These are phyloP conservation scores for Drosophila multiciliata DNA, from an alignment of 2,888 invertebrate genomes.

Conservation along the genomic window DNA sequence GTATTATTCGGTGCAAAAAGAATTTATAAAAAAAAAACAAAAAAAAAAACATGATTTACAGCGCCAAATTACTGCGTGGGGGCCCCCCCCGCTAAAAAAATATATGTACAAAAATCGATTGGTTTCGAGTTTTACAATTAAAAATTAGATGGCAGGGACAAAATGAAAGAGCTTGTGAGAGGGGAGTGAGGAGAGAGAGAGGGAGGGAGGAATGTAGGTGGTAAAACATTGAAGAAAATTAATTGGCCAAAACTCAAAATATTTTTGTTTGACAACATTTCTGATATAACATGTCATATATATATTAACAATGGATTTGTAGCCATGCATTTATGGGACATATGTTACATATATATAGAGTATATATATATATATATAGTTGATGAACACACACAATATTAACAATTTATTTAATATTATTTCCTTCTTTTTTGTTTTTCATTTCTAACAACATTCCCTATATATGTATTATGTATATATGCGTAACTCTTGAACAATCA, in stretches of 20 bases:
- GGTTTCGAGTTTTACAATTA: slow-evolving; percentile 21
- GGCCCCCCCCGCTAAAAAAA: slow-evolving; percentile 17
- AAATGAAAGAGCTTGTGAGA: neutral
- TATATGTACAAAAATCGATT: slow-evolving; percentile 39
- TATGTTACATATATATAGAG: neutral
- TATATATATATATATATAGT: neutral
- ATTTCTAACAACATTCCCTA: slow-evolving; percentile 31
- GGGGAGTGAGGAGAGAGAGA: neutral
- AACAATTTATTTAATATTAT: slow-evolving; percentile 31
- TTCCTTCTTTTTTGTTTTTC: neutral
- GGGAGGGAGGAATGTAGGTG: neutral
- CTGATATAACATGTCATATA: neutral
- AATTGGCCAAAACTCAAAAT: neutral
- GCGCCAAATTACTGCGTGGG: slow-evolving; percentile 1
- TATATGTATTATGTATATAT: slow-evolving; percentile 34
- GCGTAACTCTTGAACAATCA: slow-evolving; percentile 37
- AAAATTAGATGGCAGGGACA: slow-evolving; percentile 12
- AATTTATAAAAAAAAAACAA: slow-evolving; percentile 3
- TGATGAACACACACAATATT: slow-evolving; percentile 29
- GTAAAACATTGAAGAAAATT: neutral
- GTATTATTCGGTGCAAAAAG: slow-evolving; percentile 4
- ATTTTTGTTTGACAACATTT: neutral
- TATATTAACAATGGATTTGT: slow-evolving; percentile 4
- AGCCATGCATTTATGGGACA: slow-evolving; percentile 1
- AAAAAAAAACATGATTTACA: slow-evolving; percentile 8